phyloP scores from a whole-genome alignment of 2,888 invertebrate species.

The Oxyteleia sp. region DNA sequence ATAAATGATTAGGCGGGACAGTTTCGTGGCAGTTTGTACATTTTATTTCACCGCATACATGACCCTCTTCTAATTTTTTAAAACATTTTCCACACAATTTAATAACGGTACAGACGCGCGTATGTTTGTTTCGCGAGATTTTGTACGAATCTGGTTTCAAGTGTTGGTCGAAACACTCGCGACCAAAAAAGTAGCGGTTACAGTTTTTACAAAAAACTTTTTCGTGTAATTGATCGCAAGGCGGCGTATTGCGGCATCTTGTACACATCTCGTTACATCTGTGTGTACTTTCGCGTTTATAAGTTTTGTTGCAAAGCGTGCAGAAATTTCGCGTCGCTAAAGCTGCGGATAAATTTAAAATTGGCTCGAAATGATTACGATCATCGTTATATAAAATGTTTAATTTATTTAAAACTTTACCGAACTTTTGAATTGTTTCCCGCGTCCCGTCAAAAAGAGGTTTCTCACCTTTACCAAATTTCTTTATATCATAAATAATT shows the following conservation, averaged over 20 bases:
- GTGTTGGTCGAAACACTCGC: background rate
- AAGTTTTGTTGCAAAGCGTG: background rate
- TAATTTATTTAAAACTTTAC: background rate
- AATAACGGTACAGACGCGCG: background rate
- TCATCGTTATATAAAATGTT: constrained; percentile 14
- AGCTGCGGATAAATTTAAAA: background rate
- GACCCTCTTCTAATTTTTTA: background rate
- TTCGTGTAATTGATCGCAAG: background rate
- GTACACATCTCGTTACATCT: constrained; percentile 15
- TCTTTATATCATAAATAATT: background rate
- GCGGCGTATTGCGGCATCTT: constrained; percentile 4
- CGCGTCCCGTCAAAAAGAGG: constrained; percentile 6
- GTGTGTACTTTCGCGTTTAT: constrained; percentile 1
- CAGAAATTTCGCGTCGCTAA: background rate
- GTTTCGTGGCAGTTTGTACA: background rate
- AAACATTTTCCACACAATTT: background rate
- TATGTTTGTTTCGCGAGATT: background rate
- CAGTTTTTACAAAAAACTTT: constrained; percentile 5
- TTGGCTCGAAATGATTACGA: background rate
- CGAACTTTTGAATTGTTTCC: background rate
- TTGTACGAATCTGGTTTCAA: constrained; percentile 1
- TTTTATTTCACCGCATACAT: background rate
- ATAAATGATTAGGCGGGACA: constrained; percentile 2
- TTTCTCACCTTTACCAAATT: background rate
- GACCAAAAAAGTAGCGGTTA: background rate